Conservation (phyloP, 2,888 invertebrate species). For the Drosophila stalkeri region DNA sequence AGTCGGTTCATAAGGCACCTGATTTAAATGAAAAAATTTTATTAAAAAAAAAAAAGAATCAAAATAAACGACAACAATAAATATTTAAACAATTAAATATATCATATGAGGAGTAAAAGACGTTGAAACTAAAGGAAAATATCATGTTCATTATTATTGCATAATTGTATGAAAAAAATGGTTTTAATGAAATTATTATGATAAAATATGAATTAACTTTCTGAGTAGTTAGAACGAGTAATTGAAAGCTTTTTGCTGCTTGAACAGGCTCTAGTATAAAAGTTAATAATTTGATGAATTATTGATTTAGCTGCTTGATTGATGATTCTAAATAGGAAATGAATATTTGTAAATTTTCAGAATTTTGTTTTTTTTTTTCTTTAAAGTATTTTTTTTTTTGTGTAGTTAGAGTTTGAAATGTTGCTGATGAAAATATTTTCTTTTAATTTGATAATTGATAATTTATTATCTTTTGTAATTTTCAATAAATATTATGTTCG, state of each 20-base stretch:
- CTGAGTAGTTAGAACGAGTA: slow-evolving; percentile 3
- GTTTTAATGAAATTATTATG: slow-evolving; percentile 6
- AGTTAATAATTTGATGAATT: no score
- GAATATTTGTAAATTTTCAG: neutral
- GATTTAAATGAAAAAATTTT: slow-evolving; percentile 4
- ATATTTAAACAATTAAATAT: slow-evolving; percentile 17
- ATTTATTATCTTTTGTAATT: slow-evolving; percentile 21
- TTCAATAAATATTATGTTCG: neutral
- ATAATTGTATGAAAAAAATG: slow-evolving; percentile 4
- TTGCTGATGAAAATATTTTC: neutral
- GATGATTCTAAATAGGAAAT: neutral
- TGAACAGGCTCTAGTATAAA: neutral
- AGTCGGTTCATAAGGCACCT: slow-evolving; percentile 5
- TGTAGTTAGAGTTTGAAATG: neutral
- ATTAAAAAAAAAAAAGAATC: slow-evolving; percentile 15
- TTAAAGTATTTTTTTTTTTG: neutral
- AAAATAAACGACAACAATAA: slow-evolving; percentile 40
- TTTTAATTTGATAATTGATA: neutral
- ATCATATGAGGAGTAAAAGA: slow-evolving; percentile 23
- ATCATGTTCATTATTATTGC: slow-evolving; percentile 42
- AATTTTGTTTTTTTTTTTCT: neutral
- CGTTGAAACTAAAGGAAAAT: slow-evolving; percentile 6
- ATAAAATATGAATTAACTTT: slow-evolving; percentile 21
- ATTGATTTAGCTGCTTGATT: neutral
- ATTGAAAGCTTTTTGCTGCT: slow-evolving; percentile 16